phyloP scores from a whole-genome alignment of 2,888 invertebrate genomes.

The Eurytoma californica region DNA sequence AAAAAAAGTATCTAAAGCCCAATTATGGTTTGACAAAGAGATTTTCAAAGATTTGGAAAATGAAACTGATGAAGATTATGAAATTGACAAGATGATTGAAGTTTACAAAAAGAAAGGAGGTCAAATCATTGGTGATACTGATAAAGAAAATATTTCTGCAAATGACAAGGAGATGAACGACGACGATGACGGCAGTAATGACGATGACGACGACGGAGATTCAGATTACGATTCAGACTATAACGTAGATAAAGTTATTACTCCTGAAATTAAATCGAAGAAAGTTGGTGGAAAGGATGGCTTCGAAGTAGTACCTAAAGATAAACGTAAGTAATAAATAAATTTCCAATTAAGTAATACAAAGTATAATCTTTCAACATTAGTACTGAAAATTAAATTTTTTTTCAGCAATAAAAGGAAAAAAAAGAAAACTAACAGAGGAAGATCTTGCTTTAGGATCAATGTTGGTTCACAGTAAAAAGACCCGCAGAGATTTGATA shows the following conservation, averaged over 20 bases:
- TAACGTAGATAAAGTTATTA: conserved; percentile 73
- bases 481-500: conserved; percentile 90
- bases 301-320: conserved; percentile 82
- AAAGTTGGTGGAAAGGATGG: conserved; percentile 78
- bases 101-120: conserved; percentile 85
- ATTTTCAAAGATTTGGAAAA: conserved; percentile 87
- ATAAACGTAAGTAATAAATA: conserved; percentile 75
- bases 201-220: conserved; percentile 49
- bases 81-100: conserved; percentile 87
- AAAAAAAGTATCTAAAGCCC: conserved; percentile 85
- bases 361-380: neutral
- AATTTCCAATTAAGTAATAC: conserved; percentile 44
- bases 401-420: conserved; percentile 76
- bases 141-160: conserved; percentile 47
- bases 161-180: conserved; percentile 57
- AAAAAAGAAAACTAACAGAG: conserved; percentile 85
- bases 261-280: conserved; percentile 61
- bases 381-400: conserved; percentile 23
- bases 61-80: conserved; percentile 91
- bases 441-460: conserved; percentile 95
- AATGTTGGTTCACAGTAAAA: conserved; percentile 92
- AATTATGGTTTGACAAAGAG: conserved; percentile 92
- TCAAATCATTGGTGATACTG: conserved; percentile 70
- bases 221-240: conserved; percentile 74
- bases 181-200: conserved; percentile 58